A percentile compares a stretch with the other conserved stretches of the same genome.
Conservation (phyloP, 2,888 invertebrate species). For the Cryptus viduatorius region DNA sequence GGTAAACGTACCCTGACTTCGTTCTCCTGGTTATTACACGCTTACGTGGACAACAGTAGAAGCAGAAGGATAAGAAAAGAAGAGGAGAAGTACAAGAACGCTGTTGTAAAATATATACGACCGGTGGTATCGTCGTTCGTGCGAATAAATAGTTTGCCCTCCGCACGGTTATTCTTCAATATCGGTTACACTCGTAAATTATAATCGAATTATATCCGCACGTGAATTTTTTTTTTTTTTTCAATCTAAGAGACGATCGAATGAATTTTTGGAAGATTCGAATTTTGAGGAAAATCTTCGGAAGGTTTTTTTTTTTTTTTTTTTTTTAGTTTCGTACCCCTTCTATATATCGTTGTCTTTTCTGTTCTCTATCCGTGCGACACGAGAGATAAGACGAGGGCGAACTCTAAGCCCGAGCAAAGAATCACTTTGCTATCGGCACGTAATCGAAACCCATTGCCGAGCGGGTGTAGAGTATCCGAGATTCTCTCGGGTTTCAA, state of each 20-base stretch:
- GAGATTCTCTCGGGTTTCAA: slow-evolving; percentile 65
- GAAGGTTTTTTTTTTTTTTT: neutral
- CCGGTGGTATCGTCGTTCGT: slow-evolving; percentile 41
- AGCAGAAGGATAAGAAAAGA: slow-evolving; percentile 33
- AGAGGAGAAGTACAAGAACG: slow-evolving; percentile 18
- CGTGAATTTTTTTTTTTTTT: neutral
- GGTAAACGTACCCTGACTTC: slow-evolving; percentile 55
- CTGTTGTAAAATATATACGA: slow-evolving; percentile 17
- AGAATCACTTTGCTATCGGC: slow-evolving; percentile 66
- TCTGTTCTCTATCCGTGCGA: slow-evolving; percentile 34
- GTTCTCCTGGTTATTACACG: slow-evolving; percentile 64
- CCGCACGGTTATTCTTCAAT: neutral
- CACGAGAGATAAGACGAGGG: slow-evolving; percentile 50
- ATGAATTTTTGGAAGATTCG: neutral
- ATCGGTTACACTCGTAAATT: neutral
- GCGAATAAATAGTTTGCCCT: slow-evolving; percentile 48
- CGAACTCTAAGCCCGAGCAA: slow-evolving; percentile 51
- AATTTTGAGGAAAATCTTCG: neutral
- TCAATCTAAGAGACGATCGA: neutral
- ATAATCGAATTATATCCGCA: slow-evolving; percentile 2
- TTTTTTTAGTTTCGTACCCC: neutral
- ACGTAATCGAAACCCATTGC: slow-evolving; percentile 66
- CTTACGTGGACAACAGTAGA: slow-evolving; percentile 57
- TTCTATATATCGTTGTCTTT: slow-evolving; percentile 29
- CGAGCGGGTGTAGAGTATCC: slow-evolving; percentile 42